Conservation (phyloP, 2,888 invertebrate species). For the Ceraclea dissimilis region DNA sequence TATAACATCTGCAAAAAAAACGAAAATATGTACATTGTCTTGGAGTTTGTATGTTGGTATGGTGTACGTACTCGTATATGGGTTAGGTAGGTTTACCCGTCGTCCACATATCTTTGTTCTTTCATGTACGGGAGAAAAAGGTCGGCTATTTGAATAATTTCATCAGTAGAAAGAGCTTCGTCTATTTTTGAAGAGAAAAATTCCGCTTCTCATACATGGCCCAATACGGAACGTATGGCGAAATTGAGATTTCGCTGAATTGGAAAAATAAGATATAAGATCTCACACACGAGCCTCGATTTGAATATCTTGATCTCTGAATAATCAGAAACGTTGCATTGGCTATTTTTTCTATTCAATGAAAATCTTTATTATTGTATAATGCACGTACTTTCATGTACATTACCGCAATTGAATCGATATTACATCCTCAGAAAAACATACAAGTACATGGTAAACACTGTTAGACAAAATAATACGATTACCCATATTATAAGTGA, state of each 20-base stretch:
- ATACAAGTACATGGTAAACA: not conserved
- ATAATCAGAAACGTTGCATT: not conserved
- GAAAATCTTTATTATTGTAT: not conserved
- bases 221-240: not conserved
- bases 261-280: constrained; percentile 1
- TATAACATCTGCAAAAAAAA: not conserved
- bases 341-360: not conserved
- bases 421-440: no score
- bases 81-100: not conserved
- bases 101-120: constrained; percentile 2
- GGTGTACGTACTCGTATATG: not conserved
- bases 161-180: constrained; percentile 12
- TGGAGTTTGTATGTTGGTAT: not conserved
- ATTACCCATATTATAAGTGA: no score
- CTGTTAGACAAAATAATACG: no score
- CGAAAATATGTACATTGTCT: not conserved
- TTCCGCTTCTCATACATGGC: not conserved
- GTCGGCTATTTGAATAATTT: constrained; percentile 25
- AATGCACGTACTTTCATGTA: no score
- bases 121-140: constrained; percentile 9
- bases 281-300: not conserved
- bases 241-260: constrained; percentile 8
- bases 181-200: not conserved
- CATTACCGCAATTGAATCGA: no score
- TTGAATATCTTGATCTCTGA: constrained; percentile 8